Conservation (phyloP, 2,888 invertebrate species). For the Xylocampa areola region DNA sequence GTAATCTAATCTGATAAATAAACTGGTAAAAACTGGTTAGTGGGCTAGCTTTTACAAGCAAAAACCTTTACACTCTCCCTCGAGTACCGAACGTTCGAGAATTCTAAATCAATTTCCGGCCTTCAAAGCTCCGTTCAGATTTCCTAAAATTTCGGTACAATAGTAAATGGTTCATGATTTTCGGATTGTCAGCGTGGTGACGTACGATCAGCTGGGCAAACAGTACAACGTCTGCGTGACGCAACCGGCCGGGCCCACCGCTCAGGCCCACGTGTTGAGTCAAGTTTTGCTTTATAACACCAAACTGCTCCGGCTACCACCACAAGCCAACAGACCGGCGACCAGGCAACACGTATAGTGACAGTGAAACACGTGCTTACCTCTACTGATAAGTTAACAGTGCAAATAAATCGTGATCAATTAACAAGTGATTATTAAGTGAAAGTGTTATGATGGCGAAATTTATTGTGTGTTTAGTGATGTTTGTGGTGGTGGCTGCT, state of each 20-base stretch:
- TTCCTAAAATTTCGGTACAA: constrained; percentile 25
- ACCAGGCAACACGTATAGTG: constrained; percentile 74
- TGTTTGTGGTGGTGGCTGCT: constrained; percentile 71
- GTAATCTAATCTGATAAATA: too few species aligned
- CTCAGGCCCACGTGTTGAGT: constrained; percentile 68
- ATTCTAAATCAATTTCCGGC: neutral
- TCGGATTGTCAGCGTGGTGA: constrained; percentile 58
- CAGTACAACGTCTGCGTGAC: constrained; percentile 61
- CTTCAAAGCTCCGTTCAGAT: constrained; percentile 35
- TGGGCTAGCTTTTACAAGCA: too few species aligned
- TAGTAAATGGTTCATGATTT: constrained; percentile 4
- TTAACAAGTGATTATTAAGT: constrained; percentile 59
- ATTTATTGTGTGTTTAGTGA: constrained; percentile 74
- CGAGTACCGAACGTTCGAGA: constrained; percentile 4
- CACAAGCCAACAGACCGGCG: constrained; percentile 78
- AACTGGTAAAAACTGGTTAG: too few species aligned
- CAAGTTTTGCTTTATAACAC: constrained; percentile 79
- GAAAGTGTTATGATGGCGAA: constrained; percentile 71
- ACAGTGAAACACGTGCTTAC: constrained; percentile 55
- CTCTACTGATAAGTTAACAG: constrained; percentile 59
- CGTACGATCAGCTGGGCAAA: constrained; percentile 72
- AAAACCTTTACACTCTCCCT: too few species aligned
- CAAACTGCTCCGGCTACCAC: constrained; percentile 67
- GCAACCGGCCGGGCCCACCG: constrained; percentile 66
- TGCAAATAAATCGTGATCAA: constrained; percentile 53